phyloP scores from a whole-genome alignment of 1,140 invertebrate genomes.

The fruit fly (Drosophila melanogaster) region Release_6_plus_ISO1_MT NC_004354.4:19876001-19876500 shows the following conservation, averaged over 20 bases:
- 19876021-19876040: conserved; percentile 21
- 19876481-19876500: conserved; percentile 72
- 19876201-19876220: conserved; percentile 41
- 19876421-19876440: conserved; percentile 21
- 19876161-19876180: conserved; percentile 9
- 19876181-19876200: background rate
- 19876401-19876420: conserved; percentile 35
- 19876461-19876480: conserved; percentile 77
- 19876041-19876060: conserved; percentile 16
- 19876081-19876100: conserved; percentile 10
- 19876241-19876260: background rate
- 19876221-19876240: conserved; percentile 34
- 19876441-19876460: conserved; percentile 11
- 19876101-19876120: conserved; percentile 59
- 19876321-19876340: conserved; percentile 37
- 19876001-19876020: conserved; percentile 3
- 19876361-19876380: conserved; percentile 35
- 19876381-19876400: background rate
- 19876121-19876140: conserved; percentile 9
- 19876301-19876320: conserved; percentile 18
- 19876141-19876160: conserved; percentile 15
- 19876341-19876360: conserved; percentile 30
- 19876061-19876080: conserved; percentile 13
- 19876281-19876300: background rate
- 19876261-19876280: background rate